Evolutionary conservation across 2,888 invertebrate genomes (phyloP).

Genomic region (Sturmia bella): DNA sequence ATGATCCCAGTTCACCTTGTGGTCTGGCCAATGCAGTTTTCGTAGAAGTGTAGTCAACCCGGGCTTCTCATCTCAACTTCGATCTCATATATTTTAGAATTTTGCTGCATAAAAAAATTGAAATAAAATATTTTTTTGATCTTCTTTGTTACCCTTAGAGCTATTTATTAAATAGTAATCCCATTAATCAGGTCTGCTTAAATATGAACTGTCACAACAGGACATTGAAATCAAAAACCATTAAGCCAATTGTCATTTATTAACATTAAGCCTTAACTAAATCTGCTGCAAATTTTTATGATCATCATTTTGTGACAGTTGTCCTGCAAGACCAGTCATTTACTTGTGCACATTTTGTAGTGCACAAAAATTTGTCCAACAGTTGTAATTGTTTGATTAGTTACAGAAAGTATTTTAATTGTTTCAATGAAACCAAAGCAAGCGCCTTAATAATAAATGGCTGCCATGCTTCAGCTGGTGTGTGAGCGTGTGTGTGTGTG

Average conservation of each 20-base stretch:
- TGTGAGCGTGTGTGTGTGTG: background rate
- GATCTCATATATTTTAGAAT: too few relatives aligned
- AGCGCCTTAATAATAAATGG: background rate
- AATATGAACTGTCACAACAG: conserved; percentile 67
- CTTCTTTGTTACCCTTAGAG: too few relatives aligned
- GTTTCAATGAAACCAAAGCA: conserved; percentile 14
- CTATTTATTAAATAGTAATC: conserved; percentile 10
- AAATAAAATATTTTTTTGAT: too few relatives aligned
- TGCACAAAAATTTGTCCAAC: conserved; percentile 59
- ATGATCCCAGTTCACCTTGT: too few relatives aligned
- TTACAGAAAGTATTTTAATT: conserved; percentile 36
- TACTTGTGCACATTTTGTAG: background rate
- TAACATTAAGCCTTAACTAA: conserved; percentile 48
- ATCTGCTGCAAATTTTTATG: conserved; percentile 10
- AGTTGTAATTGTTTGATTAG: conserved; percentile 66
- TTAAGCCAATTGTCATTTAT: conserved; percentile 57
- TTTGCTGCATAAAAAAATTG: too few relatives aligned
- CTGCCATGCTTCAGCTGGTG: conserved; percentile 4
- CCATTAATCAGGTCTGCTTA: conserved; percentile 64
- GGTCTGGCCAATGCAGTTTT: too few relatives aligned
- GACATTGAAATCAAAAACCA: conserved; percentile 62
- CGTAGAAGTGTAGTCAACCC: too few relatives aligned
- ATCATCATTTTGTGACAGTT: conserved; percentile 24
- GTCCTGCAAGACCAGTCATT: conserved; percentile 37
- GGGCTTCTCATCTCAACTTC: too few relatives aligned